phyloP scores from a whole-genome alignment of 1,140 invertebrate species.

The Teleogryllus occipitalis region DNA sequence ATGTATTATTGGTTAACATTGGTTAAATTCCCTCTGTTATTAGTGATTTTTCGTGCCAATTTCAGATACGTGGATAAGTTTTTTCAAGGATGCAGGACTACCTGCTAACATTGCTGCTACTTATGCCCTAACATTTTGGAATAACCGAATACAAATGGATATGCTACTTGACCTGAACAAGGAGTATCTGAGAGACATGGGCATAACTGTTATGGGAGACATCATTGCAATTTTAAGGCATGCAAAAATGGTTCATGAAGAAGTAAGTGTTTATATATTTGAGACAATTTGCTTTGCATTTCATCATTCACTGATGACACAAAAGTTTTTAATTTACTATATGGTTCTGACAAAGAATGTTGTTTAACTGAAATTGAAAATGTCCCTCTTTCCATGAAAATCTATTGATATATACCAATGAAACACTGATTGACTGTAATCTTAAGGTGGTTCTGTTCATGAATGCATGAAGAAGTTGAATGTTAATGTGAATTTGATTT shows the following conservation, averaged over 20 bases:
- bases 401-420: too few species aligned
- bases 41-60: constrained; percentile 17
- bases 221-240: constrained; percentile 77
- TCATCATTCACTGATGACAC: too few species aligned
- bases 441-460: too few species aligned
- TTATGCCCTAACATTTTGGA: constrained; percentile 73
- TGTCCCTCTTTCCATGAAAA: too few species aligned
- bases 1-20: not conserved
- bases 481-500: too few species aligned
- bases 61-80: constrained; percentile 60
- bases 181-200: constrained; percentile 75
- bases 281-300: too few species aligned
- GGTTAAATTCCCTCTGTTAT: too few species aligned
- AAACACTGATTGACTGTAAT: too few species aligned
- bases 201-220: constrained; percentile 71
- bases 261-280: constrained; percentile 37
- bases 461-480: too few species aligned
- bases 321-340: too few species aligned
- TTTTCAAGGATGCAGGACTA: constrained; percentile 70
- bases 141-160: constrained; percentile 69
- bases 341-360: too few species aligned
- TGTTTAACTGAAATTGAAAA: too few species aligned
- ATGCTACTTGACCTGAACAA: constrained; percentile 76
- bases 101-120: constrained; percentile 61
- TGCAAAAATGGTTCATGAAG: constrained; percentile 62